These are phyloP conservation scores for Andrena dorsata DNA, from an alignment of 2,888 invertebrate genomes.

Conservation along the genomic window DNA sequence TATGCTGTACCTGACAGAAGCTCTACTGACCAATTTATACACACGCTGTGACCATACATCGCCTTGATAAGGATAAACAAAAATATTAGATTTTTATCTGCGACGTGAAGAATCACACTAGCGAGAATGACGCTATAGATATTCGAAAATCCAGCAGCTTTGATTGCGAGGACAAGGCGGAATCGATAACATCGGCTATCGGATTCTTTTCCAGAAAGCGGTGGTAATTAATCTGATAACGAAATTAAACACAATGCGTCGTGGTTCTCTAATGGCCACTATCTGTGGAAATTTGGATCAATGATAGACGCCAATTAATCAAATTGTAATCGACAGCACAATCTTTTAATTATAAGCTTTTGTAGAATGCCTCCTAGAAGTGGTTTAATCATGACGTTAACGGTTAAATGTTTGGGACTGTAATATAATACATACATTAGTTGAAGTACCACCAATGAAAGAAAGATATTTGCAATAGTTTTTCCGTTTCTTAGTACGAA, in stretches of 20 bases:
- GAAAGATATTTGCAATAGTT: too few relatives aligned
- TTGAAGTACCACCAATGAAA: too few relatives aligned
- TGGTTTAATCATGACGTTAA: constrained; percentile 30
- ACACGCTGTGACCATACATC: background rate
- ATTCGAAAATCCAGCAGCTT: constrained; percentile 17
- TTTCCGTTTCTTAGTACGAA: too few relatives aligned
- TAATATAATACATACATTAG: too few relatives aligned
- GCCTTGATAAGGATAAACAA: constrained; percentile 36
- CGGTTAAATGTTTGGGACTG: background rate
- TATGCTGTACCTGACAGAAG: background rate
- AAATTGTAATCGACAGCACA: constrained; percentile 17
- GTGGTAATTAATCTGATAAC: constrained; percentile 31
- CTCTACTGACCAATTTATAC: constrained; percentile 42
- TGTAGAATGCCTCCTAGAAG: background rate
- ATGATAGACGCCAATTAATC: background rate
- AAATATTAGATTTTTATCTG: constrained; percentile 31
- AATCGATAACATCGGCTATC: constrained; percentile 1
- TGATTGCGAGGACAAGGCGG: constrained; percentile 10
- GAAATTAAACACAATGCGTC: background rate
- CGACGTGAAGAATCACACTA: background rate
- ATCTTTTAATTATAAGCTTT: constrained; percentile 40
- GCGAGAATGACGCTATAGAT: background rate
- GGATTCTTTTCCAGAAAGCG: background rate
- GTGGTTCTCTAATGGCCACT: background rate
- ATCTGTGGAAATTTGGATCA: constrained; percentile 5